Evolutionary conservation across 2,888 invertebrate genomes (phyloP).

Genomic region (Galeopsomyia nigrocyanea): DNA sequence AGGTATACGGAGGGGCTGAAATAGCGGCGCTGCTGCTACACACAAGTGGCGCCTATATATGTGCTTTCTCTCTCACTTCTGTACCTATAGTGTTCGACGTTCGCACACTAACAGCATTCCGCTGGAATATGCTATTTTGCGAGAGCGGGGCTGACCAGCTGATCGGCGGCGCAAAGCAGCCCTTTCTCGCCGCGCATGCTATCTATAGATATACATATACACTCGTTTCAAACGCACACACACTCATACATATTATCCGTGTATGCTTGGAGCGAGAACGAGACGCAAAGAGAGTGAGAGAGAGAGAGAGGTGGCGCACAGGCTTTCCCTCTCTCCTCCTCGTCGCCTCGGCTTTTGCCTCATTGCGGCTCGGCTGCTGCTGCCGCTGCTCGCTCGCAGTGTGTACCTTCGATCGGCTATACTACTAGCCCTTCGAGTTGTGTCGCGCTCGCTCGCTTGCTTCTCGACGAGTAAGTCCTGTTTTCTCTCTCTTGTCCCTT

Average conservation of each 20-base stretch:
- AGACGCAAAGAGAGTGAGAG: background rate
- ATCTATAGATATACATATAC: background rate
- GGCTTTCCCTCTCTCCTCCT: background rate
- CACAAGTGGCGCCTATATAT: constrained; percentile 23
- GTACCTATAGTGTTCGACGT: too few relatives aligned
- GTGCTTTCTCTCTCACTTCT: background rate
- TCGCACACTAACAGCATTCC: too few relatives aligned
- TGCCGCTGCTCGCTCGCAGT: background rate
- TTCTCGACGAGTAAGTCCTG: constrained; percentile 2
- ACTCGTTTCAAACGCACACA: background rate
- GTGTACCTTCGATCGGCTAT: constrained; percentile 40
- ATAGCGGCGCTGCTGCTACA: too few relatives aligned
- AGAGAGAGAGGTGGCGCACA: too few relatives aligned
- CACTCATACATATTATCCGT: background rate
- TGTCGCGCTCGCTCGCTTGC: background rate
- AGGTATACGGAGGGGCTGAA: too few relatives aligned
- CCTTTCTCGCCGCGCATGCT: too few relatives aligned
- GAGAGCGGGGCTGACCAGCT: too few relatives aligned
- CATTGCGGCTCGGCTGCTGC: background rate
- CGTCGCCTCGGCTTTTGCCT: background rate
- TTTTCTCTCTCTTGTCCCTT: background rate
- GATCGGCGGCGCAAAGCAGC: too few relatives aligned
- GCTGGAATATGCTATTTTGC: too few relatives aligned
- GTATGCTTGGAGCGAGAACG: background rate
- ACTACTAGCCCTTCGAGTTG: background rate